Conservation (phyloP, 2,113 vertebrate genomes). For the Procapra przewalskii region DNA sequence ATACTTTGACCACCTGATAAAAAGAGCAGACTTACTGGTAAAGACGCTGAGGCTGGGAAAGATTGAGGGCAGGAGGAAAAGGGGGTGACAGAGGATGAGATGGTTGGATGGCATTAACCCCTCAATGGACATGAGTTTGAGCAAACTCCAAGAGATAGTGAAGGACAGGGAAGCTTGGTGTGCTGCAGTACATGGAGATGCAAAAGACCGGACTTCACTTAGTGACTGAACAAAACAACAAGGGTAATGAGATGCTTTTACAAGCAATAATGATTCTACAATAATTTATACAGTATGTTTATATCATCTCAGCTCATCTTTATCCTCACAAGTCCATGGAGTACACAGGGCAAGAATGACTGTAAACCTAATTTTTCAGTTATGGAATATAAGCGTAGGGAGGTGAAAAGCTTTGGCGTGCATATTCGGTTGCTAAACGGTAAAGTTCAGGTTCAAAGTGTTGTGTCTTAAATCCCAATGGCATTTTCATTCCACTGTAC, state of each 20-base stretch:
- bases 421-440: not conserved
- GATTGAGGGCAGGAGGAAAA: not conserved
- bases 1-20: not conserved
- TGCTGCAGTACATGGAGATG: not conserved
- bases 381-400: not conserved
- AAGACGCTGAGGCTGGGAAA: not conserved
- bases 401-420: slow-evolving; percentile 32
- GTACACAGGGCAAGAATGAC: not conserved
- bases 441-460: slow-evolving; percentile 40
- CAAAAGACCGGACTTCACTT: not conserved
- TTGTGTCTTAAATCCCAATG: slow-evolving; percentile 26
- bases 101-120: not conserved
- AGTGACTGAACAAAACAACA: not conserved
- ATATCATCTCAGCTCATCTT: not conserved
- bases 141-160: not conserved
- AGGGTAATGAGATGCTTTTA: not conserved
- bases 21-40: not conserved
- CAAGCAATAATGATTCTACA: not conserved
- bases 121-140: not conserved
- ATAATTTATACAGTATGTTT: not conserved
- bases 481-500: slow-evolving; percentile 28
- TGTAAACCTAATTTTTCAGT: not conserved
- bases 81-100: not conserved
- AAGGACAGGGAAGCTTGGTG: not conserved
- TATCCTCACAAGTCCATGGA: not conserved